A percentile compares a stretch with the other conserved stretches of the same genome.
Conservation (phyloP, 2,113 vertebrate species). For the Poicephalus gulielmi region DNA sequence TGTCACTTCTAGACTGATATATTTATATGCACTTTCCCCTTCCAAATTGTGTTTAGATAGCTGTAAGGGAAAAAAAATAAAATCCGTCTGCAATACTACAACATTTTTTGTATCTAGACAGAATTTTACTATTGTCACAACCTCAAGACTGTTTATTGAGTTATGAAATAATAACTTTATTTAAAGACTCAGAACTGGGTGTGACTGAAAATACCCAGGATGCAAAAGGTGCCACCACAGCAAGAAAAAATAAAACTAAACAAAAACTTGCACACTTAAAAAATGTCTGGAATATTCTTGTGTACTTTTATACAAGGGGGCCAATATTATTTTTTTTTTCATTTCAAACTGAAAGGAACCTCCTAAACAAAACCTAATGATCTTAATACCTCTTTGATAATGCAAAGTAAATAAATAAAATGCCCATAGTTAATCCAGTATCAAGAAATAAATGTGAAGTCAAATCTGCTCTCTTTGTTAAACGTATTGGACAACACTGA, state of each 20-base stretch:
- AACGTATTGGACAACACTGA: not conserved
- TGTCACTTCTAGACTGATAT: constrained; percentile 22
- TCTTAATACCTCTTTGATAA: not conserved
- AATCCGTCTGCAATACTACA: not conserved
- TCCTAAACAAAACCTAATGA: not conserved
- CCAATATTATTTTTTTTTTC: not conserved
- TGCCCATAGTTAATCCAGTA: fast-evolving
- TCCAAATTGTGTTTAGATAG: constrained; percentile 41
- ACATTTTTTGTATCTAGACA: not conserved
- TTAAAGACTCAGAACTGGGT: not conserved
- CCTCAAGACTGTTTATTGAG: not conserved
- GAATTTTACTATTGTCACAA: not conserved
- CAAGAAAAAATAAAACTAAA: not conserved
- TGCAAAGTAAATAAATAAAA: not conserved
- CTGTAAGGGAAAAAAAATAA: not conserved
- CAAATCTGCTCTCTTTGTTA: not conserved
- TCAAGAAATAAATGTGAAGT: not conserved
- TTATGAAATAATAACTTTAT: not conserved
- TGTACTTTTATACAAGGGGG: not conserved
- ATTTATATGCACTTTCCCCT: constrained; percentile 41
- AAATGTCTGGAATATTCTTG: not conserved
- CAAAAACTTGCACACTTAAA: not conserved
- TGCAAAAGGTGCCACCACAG: not conserved
- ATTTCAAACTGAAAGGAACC: not conserved
- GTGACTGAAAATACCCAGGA: not conserved